These are phyloP conservation scores for Mizuhopecten yessoensis DNA, from an alignment of 1,140 invertebrate species.

Conservation along the genomic window DNA sequence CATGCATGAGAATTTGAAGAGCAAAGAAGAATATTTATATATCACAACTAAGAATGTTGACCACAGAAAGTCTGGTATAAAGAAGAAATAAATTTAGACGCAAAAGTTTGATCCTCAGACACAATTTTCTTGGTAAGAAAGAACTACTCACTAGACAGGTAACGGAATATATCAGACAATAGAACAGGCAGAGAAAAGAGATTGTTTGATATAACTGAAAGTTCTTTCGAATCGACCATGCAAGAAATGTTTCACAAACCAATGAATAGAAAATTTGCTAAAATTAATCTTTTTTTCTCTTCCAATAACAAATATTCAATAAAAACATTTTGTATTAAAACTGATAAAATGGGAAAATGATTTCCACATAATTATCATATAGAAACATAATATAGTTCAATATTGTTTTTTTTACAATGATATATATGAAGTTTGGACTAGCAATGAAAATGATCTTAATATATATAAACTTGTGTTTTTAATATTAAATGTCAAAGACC, in stretches of 20 bases:
- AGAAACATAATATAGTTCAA: no score
- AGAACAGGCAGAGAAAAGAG: no score
- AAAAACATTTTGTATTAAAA: no score
- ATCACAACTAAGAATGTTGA: background rate
- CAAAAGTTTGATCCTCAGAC: no score
- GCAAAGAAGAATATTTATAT: background rate
- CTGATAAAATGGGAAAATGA: no score
- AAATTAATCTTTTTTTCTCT: no score
- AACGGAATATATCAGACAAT: background rate
- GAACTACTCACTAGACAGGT: background rate
- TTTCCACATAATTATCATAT: no score
- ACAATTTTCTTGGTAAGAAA: background rate
- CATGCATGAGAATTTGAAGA: background rate
- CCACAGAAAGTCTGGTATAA: background rate
- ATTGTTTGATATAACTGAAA: background rate
- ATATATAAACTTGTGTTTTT: no score
- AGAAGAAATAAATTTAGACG: background rate
- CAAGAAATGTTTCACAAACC: background rate
- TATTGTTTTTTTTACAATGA: no score
- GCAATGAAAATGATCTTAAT: no score
- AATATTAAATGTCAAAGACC: no score
- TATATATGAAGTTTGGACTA: no score
- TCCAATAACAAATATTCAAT: background rate
- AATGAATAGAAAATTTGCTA: background rate
- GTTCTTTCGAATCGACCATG: background rate